Percentiles rank a stretch among this genome's conserved stretches.
phyloP scores from a whole-genome alignment of 2,113 vertebrate genomes.

The Anhinga rufa region DNA sequence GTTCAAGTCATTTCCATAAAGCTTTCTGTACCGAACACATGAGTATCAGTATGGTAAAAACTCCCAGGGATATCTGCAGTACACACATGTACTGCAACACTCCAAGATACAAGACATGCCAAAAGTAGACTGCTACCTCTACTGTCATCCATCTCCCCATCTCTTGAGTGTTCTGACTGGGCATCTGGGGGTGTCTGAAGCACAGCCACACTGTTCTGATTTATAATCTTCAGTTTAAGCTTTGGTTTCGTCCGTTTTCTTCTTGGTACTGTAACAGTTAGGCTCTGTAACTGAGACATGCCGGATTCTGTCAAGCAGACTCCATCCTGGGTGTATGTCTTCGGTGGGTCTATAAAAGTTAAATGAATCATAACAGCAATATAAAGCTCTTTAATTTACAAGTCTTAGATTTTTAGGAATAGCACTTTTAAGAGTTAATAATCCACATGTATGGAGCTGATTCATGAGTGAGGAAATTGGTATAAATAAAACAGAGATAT shows the following conservation, averaged over 20 bases:
- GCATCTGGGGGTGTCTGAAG: constrained; percentile 89
- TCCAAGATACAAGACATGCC: not conserved
- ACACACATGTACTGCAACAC: not conserved
- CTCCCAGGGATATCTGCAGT: not conserved
- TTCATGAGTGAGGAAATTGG: not conserved
- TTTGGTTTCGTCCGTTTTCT: constrained; percentile 94
- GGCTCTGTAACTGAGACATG: constrained; percentile 91
- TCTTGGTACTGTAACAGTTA: constrained; percentile 82
- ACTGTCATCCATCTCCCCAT: constrained; percentile 85
- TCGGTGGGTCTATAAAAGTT: constrained; percentile 82
- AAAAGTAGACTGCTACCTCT: constrained; percentile 77
- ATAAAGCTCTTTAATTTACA: constrained; percentile 35
- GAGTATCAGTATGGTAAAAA: not conserved
- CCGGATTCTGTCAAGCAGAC: constrained; percentile 95
- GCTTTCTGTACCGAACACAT: not conserved
- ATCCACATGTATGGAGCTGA: not conserved
- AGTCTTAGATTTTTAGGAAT: constrained; percentile 11
- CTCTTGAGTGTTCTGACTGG: constrained; percentile 85
- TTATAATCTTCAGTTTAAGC: constrained; percentile 96
- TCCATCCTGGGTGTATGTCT: constrained; percentile 95
- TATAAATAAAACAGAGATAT: constrained; percentile 10
- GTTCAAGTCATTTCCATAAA: not conserved
- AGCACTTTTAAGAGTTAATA: constrained; percentile 14
- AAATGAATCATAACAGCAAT: constrained; percentile 50
- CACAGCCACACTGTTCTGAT: constrained; percentile 97